These are phyloP conservation scores for Anguilla obscura DNA, from an alignment of 2,797 vertebrate species.

Conservation along the genomic window DNA sequence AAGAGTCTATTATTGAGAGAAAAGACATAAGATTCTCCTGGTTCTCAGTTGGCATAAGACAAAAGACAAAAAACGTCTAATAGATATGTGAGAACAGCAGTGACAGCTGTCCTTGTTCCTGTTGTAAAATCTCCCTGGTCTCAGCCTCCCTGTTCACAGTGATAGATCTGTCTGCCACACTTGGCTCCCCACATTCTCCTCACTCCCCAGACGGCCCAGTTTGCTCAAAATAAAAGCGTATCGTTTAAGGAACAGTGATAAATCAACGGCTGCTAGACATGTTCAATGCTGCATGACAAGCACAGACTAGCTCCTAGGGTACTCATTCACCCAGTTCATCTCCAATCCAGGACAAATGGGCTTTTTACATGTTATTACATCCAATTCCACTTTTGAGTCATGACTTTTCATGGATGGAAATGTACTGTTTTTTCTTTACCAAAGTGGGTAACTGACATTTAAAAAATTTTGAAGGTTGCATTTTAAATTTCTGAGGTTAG, in stretches of 20 bases:
- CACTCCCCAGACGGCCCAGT: background rate
- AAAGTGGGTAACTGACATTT: background rate
- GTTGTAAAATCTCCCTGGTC: background rate
- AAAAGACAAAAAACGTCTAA: background rate
- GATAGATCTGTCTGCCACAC: constrained; percentile 15
- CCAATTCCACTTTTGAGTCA: background rate
- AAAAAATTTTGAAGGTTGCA: background rate
- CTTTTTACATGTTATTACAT: constrained; percentile 2
- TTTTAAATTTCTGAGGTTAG: background rate
- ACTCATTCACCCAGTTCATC: background rate
- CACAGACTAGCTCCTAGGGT: constrained; percentile 4
- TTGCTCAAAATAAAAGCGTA: background rate
- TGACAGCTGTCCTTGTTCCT: background rate
- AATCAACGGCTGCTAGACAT: constrained; percentile 3
- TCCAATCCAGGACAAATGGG: background rate
- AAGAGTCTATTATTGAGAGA: background rate
- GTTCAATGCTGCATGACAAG: constrained; percentile 39
- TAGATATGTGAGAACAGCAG: background rate
- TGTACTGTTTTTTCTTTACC: background rate
- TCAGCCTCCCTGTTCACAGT: background rate
- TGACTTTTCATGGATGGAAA: background rate
- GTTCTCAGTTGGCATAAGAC: background rate
- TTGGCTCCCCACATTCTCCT: constrained; percentile 5
- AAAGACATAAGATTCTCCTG: background rate
- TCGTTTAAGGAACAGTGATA: constrained; percentile 10